These are phyloP conservation scores for Varecia variegata DNA, from an alignment of 2,797 vertebrate species.

Conservation along the genomic window DNA sequence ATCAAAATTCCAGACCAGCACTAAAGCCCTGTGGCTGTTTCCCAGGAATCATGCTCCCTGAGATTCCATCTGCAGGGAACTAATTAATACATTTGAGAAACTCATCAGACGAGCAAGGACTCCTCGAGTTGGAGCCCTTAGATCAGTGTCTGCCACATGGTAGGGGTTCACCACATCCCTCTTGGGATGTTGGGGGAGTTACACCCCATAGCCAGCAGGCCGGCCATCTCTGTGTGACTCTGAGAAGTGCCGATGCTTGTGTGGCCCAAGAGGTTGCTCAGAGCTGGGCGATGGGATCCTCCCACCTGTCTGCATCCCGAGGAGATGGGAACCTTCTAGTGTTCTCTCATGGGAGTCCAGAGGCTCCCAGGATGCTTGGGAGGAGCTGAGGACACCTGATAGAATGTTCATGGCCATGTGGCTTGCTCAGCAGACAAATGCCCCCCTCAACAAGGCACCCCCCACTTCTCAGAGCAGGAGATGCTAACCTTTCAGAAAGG, in stretches of 20 bases:
- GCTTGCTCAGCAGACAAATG: not conserved
- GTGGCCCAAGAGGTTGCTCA: not conserved
- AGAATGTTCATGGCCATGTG: not conserved
- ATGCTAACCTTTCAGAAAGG: not conserved
- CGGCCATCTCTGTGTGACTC: not conserved
- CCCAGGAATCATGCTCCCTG: not conserved
- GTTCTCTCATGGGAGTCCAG: not conserved
- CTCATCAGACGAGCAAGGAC: not conserved
- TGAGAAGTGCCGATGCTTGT: not conserved
- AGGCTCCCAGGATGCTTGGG: not conserved
- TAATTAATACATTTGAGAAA: not conserved
- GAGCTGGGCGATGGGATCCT: not conserved
- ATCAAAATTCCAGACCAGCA: not conserved
- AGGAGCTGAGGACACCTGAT: not conserved
- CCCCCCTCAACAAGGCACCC: not conserved
- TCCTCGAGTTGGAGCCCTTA: not conserved
- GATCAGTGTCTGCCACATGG: rapidly evolving
- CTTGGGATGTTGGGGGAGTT: not conserved
- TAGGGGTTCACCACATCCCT: not conserved
- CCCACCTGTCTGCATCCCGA: not conserved
- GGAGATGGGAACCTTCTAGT: not conserved
- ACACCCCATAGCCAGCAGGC: not conserved
- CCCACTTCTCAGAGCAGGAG: not conserved
- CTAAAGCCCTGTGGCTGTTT: not conserved
- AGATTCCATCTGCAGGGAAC: constrained; percentile 19